Base-by-base conservation (phyloP, 2,888 invertebrate species). In the Meteorus colon region DNA sequence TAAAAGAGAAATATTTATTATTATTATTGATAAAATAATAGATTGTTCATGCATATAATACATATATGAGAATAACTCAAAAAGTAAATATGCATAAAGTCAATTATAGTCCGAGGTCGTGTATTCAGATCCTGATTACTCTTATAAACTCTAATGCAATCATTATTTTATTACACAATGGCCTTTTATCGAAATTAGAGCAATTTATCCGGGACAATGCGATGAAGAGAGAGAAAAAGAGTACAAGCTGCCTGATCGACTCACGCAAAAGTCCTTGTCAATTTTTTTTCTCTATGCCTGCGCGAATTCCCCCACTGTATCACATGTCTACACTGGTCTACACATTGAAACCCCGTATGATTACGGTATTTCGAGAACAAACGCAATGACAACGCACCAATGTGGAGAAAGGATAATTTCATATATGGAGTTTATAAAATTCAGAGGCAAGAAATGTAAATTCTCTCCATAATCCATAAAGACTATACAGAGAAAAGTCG, bases 91-190 rank as follows among this genome's bases (percentile, higher is more conserved):
- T 37, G 41, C 14, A 66, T 41, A 10, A 10, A 41, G 29, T 27
- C 41, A 66, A 66, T 41, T 27, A 69, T 48, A 41, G 41, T 31
- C 19, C 51, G 65, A 45, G 60, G 77, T 75, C 60, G 71, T 78
- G 55, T 73, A 78, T 77, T 75, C 75, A 76, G 55, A 55, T 55
- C 55, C 55, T 79, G 78, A 82, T 81, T 78, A 76, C 78, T 73
- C 78, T 76, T 77, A 75, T 55, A 76, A 74, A 80, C 75, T 76
- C 79, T 77, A 75, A 78, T 67, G 77, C 75, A 81, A 79, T 84
- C 80, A 84, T 84, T 84, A 84, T 81, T 81, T 81, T 5, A 79
- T 84, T 84, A 81, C 82, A 70, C 81, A 83, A 84, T 81, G 76
- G 70, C 76, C 81, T 82, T 81, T 83, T 82, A 81, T 81, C 81